A percentile compares a stretch with the other conserved stretches of the same genome.
These are phyloP conservation scores for Tethea ocularis DNA, from an alignment of 2,888 invertebrate species.

Conservation along the genomic window DNA sequence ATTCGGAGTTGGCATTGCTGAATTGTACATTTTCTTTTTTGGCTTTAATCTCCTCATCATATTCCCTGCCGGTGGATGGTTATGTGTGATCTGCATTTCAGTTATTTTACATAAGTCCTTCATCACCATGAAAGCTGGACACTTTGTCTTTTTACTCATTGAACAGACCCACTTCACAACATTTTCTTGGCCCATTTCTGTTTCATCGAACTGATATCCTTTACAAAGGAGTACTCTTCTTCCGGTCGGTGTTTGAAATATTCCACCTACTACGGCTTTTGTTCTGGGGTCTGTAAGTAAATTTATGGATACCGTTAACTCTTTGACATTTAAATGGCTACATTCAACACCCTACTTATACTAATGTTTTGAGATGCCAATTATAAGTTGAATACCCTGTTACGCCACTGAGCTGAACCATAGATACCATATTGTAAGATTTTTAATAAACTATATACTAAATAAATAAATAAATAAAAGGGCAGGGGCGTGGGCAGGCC, in stretches of 20 bases:
- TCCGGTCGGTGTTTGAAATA: conserved; percentile 38
- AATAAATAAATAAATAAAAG: no score
- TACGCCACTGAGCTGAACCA: no score
- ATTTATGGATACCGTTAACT: no score
- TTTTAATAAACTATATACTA: no score
- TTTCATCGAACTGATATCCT: conserved; percentile 39
- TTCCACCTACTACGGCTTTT: conserved; percentile 44
- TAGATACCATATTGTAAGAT: no score
- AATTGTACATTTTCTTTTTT: background rate
- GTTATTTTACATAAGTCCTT: conserved; percentile 29
- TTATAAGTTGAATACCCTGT: no score
- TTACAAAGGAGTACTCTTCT: conserved; percentile 42
- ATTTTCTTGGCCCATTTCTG: conserved; percentile 15
- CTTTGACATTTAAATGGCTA: no score
- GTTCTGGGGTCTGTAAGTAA: background rate
- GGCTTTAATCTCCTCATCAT: conserved; percentile 15
- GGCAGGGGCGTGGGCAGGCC: no score
- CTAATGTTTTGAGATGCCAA: no score
- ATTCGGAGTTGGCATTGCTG: no score
- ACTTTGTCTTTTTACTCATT: conserved; percentile 17
- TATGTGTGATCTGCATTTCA: conserved; percentile 33
- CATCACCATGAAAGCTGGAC: conserved; percentile 42
- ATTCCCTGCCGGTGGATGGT: conserved; percentile 32
- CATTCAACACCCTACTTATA: no score
- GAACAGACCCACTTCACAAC: background rate